Percentiles rank a stretch among this genome's conserved stretches.
Evolutionary conservation across 2,797 vertebrate genomes (phyloP).

Genomic region (Eulemur mongoz): DNA sequence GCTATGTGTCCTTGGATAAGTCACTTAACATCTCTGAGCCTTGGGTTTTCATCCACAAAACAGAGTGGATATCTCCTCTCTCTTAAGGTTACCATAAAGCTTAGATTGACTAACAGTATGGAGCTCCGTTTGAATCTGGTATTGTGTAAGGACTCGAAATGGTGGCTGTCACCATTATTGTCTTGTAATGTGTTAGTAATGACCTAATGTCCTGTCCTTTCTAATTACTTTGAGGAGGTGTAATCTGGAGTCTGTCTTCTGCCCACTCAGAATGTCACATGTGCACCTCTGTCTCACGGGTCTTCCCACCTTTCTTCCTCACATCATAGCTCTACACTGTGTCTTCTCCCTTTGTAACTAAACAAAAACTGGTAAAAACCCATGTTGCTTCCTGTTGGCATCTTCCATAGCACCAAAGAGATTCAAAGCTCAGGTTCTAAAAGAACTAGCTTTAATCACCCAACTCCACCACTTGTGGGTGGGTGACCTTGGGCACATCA

Average conservation of each 20-base stretch:
- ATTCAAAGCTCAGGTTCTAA: neutral
- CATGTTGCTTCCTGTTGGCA: rapidly evolving
- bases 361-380: neutral
- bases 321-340: no score
- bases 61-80: no score
- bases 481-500: neutral
- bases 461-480: neutral
- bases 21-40: neutral
- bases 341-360: neutral
- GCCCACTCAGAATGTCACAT: neutral
- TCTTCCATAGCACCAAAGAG: neutral
- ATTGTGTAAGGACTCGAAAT: neutral
- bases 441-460: neutral
- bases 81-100: neutral
- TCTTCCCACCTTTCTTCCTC: neutral
- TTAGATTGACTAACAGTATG: neutral
- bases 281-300: neutral
- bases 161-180: no score
- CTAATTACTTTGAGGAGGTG: neutral
- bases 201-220: neutral
- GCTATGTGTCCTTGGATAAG: neutral
- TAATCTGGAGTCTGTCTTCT: neutral
- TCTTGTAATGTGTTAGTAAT: neutral
- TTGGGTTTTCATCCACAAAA: neutral
- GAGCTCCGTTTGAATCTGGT: neutral